Evolutionary conservation across 1,140 invertebrate genomes (phyloP).

Genomic region (Cotesia typhae): DNA sequence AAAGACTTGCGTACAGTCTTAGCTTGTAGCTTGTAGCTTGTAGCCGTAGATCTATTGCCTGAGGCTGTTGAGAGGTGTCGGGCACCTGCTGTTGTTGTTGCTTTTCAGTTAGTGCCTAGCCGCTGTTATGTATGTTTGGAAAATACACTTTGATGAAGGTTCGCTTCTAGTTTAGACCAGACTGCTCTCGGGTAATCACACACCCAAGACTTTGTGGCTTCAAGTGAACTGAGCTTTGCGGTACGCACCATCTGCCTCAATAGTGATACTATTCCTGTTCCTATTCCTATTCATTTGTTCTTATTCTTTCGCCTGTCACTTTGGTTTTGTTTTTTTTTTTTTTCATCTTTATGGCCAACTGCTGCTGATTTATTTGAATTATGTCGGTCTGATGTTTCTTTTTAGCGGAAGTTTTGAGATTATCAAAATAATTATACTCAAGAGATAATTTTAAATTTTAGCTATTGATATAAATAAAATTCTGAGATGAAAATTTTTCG

Average conservation of each 20-base stretch:
- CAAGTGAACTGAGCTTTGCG: slow-evolving; percentile 31
- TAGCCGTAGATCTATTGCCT: slow-evolving; percentile 20
- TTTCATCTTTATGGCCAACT: background rate
- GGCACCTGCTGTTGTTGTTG: slow-evolving; percentile 38
- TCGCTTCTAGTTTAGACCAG: slow-evolving; percentile 26
- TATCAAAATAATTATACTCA: no score
- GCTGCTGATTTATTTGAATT: no score
- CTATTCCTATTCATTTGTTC: slow-evolving; percentile 30
- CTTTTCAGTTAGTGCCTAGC: no score
- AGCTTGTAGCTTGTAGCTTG: no score
- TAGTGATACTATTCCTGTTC: slow-evolving; percentile 46
- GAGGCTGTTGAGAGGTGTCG: slow-evolving; percentile 27
- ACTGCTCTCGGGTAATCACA: slow-evolving; percentile 19
- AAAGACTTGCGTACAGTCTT: background rate
- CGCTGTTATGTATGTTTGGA: slow-evolving; percentile 19
- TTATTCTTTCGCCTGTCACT: slow-evolving; percentile 27
- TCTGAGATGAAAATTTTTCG: no score
- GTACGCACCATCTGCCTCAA: slow-evolving; percentile 56
- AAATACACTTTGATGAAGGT: slow-evolving; percentile 40
- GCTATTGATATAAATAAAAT: no score
- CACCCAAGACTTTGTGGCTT: slow-evolving; percentile 27
- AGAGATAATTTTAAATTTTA: no score
- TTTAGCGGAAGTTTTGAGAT: no score
- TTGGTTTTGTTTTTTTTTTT: slow-evolving; percentile 21
- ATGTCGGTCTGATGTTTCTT: no score